A percentile compares a stretch with the other conserved stretches of the same genome.
phyloP scores from a whole-genome alignment of 2,113 vertebrate genomes.

The Takifugu flavidus region DNA sequence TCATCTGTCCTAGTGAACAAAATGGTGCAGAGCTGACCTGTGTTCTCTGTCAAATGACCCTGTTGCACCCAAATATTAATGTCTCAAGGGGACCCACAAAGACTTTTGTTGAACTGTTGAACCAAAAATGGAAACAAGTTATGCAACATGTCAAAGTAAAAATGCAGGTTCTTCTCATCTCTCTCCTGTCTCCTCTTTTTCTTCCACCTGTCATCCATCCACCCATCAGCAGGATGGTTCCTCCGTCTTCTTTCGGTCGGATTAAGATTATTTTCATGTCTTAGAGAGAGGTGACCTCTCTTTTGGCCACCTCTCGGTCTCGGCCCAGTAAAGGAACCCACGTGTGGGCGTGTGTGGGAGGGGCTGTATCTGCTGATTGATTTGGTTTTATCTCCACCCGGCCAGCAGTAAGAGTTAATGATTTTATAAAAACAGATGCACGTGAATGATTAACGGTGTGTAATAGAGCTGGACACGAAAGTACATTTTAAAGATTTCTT shows the following conservation, averaged over 20 bases:
- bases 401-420: conserved; percentile 3
- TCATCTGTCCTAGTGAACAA: conserved; percentile 13
- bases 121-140: neutral
- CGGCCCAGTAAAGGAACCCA: conserved; percentile 21
- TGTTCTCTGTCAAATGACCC: conserved; percentile 12
- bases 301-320: neutral
- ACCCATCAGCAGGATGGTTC: neutral
- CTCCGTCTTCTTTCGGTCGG: neutral
- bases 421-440: neutral
- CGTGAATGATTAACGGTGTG: conserved; percentile 13
- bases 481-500: no score
- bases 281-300: neutral
- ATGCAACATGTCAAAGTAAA: neutral
- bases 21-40: neutral
- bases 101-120: no score
- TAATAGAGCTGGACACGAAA: neutral
- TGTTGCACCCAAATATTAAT: neutral
- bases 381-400: neutral
- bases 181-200: neutral
- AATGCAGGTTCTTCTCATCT: no score
- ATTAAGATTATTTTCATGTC: no score
- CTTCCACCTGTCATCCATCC: neutral
- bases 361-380: conserved; percentile 18
- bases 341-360: neutral
- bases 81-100: neutral